Conservation (phyloP, 2,797 vertebrate genomes). For the Micropoecilia bifurca region DNA sequence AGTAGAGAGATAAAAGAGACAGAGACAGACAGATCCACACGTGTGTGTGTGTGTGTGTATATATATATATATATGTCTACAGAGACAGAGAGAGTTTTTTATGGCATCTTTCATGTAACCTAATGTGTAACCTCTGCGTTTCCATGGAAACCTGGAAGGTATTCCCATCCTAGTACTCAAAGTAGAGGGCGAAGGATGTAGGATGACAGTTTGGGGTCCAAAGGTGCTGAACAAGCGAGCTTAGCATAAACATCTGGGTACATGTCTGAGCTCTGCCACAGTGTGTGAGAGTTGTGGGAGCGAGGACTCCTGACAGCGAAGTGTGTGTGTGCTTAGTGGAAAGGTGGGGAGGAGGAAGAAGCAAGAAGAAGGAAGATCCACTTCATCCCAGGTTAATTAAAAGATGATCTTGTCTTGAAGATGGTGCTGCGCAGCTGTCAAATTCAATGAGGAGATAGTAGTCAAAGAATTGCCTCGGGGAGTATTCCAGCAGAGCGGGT, state of each 20-base stretch:
- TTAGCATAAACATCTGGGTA: neutral
- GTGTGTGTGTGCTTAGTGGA: constrained; percentile 8
- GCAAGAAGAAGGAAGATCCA: constrained; percentile 28
- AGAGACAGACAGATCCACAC: too few relatives aligned
- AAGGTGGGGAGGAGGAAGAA: neutral
- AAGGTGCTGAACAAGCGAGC: neutral
- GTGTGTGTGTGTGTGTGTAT: too few relatives aligned
- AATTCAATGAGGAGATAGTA: constrained; percentile 54
- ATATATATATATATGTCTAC: too few relatives aligned
- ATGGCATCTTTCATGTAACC: neutral
- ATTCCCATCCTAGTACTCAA: neutral
- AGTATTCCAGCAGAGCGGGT: constrained; percentile 39
- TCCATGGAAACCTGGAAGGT: neutral
- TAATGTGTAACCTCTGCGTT: neutral
- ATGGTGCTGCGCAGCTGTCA: constrained; percentile 65
- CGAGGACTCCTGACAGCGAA: neutral
- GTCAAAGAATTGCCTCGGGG: constrained; percentile 50
- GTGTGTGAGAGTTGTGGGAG: neutral
- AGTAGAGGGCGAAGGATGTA: neutral
- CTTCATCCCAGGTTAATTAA: constrained; percentile 67
- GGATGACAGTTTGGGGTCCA: neutral
- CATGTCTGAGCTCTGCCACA: neutral
- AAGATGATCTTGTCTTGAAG: constrained; percentile 64
- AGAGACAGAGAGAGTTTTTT: neutral
- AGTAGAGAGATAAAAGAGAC: too few relatives aligned